Evolutionary conservation across 2,888 invertebrate species (phyloP).

Genomic region (Galerucella calmariensis): DNA sequence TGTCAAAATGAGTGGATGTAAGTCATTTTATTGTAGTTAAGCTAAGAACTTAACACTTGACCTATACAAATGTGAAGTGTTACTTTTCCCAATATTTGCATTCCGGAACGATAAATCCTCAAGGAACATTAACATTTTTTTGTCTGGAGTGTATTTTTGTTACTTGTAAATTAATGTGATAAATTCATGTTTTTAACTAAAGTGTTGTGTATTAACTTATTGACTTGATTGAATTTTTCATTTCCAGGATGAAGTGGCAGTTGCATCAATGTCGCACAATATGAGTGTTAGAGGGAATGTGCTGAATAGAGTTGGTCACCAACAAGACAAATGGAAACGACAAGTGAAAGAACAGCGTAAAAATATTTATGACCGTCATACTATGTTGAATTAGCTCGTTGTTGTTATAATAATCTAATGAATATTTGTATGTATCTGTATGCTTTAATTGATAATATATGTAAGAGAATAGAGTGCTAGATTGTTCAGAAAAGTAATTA

Average conservation of each 20-base stretch:
- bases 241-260: constrained; percentile 73
- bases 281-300: constrained; percentile 85
- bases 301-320: constrained; percentile 93
- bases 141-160: neutral
- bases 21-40: too few relatives aligned
- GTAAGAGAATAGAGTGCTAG: too few relatives aligned
- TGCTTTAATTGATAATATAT: too few relatives aligned
- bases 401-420: neutral
- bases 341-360: constrained; percentile 95
- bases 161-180: neutral
- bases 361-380: constrained; percentile 97
- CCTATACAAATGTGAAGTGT: too few relatives aligned
- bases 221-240: neutral
- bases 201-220: too few relatives aligned
- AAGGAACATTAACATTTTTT: too few relatives aligned
- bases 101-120: too few relatives aligned
- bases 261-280: constrained; percentile 76
- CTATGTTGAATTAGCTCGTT: constrained; percentile 89
- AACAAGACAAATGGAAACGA: constrained; percentile 97
- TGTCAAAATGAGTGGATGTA: too few relatives aligned
- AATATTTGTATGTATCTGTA: constrained; percentile 4
- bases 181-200: too few relatives aligned
- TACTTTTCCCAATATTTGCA: too few relatives aligned
- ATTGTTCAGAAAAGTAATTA: too few relatives aligned
- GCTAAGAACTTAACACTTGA: too few relatives aligned